Evolutionary conservation across 2,888 invertebrate species (phyloP), one percentile per base, ranked within the genome.

Genomic region (Brenthis ino): DNA sequence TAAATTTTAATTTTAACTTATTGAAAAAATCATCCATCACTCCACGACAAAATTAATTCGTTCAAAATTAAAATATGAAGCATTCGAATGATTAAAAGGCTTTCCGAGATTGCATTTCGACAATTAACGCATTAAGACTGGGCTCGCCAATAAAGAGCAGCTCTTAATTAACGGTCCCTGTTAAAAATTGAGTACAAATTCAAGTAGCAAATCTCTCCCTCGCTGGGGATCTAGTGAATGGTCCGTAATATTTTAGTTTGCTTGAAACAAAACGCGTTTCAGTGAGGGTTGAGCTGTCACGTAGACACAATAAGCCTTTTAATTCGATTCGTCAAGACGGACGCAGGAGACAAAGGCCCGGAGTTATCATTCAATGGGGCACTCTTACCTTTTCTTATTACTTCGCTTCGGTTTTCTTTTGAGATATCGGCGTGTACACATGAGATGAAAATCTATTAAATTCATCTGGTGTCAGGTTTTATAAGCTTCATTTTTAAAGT

Each of bases 171-270:
- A 92, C 85, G 82, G 89, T 84, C 85, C 86, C 89, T 85, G 89
- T 91, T 93, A 92, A 93, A 93, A 93, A 93, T 91, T 90, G 89
- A 93, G 93, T 93, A 93, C 91, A 91, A 93, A 93, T 92, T 93
- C 91, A 88, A 90, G 91, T 92, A 88, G 86, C 88, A 82, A 83
- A 84, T 87, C 86, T 75, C 86, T 85, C 83, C 81, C 72, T 66
- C 73, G 77, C 76, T 77, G 77, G 84, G 86, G 86, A 82, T 85
- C 83, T 90, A 90, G 91, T 92, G 92, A 92, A 93, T 92, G 86
- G 90, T 80, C 88, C 85, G 90, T 89, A 91, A 93, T 93, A 92
- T 93, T 93, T 93, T 93, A 93, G 93, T 93, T 92, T 91, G 87
- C 83, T 87, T 87, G 90, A 91, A 88, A 92, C 91, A 93, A 92